phyloP scores from a whole-genome alignment of 1,140 invertebrate genomes.

The Acromyrmex charruanus region DNA sequence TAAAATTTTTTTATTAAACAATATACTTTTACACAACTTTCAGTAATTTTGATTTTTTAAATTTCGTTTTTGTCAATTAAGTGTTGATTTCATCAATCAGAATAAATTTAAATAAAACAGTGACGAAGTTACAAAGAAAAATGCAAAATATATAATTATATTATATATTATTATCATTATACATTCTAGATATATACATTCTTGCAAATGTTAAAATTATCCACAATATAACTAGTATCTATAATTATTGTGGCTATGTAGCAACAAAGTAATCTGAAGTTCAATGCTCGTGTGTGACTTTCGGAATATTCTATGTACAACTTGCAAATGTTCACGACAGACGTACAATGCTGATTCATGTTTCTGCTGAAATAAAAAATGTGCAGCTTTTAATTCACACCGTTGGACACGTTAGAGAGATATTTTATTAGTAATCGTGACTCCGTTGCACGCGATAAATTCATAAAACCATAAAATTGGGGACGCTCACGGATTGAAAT shows the following conservation, averaged over 20 bases:
- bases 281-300: neutral
- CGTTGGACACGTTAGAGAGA: neutral
- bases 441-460: neutral
- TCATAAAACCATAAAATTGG: constrained; percentile 20
- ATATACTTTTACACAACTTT: neutral
- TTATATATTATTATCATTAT: neutral
- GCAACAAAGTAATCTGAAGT: neutral
- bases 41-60: neutral
- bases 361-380: neutral
- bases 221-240: neutral
- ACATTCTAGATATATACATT: neutral
- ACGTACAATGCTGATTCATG: neutral
- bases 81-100: neutral
- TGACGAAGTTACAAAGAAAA: neutral
- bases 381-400: neutral
- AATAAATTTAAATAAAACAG: neutral
- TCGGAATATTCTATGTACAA: neutral
- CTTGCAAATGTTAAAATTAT: neutral
- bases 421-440: constrained; percentile 12
- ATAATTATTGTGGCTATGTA: neutral
- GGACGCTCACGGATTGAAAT: neutral
- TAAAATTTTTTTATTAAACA: neutral
- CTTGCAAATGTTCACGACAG: neutral
- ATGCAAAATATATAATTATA: too few relatives aligned
- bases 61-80: neutral